Percentiles rank a stretch among this genome's conserved stretches.
Evolutionary conservation across 2,113 vertebrate species (phyloP).

Genomic region (Athene cunicularia): DNA sequence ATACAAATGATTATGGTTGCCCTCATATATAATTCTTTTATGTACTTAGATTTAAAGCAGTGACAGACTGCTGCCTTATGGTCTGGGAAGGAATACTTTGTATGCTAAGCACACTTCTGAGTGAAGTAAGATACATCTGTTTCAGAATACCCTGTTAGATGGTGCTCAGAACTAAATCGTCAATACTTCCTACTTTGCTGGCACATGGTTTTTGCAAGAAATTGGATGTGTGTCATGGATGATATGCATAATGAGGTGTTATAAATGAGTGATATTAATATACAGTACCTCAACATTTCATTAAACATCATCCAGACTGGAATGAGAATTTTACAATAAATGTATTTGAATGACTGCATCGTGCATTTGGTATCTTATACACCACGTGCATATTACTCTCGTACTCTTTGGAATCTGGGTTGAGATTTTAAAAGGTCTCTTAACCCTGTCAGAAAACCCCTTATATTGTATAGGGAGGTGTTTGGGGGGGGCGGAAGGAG

Average conservation of each 20-base stretch:
- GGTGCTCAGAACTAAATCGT: background rate
- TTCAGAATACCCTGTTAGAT: background rate
- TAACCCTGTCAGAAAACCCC: background rate
- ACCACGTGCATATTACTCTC: background rate
- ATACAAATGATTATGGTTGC: background rate
- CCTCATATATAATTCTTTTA: background rate
- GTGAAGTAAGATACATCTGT: background rate
- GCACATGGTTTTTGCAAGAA: background rate
- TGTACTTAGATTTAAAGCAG: background rate
- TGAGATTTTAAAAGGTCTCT: background rate
- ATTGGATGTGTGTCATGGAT: background rate
- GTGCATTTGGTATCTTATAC: background rate
- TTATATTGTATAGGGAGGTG: background rate
- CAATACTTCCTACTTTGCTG: background rate
- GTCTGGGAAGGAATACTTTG: background rate
- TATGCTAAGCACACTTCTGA: background rate
- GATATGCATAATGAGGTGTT: background rate
- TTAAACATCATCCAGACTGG: background rate
- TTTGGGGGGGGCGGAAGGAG: accelerated
- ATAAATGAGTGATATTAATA: background rate
- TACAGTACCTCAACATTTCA: background rate
- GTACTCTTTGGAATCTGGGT: background rate
- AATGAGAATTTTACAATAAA: background rate
- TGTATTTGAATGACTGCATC: background rate
- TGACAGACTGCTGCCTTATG: background rate